Conservation (phyloP, 2,888 invertebrate species). For the Euphydryas editha region DNA sequence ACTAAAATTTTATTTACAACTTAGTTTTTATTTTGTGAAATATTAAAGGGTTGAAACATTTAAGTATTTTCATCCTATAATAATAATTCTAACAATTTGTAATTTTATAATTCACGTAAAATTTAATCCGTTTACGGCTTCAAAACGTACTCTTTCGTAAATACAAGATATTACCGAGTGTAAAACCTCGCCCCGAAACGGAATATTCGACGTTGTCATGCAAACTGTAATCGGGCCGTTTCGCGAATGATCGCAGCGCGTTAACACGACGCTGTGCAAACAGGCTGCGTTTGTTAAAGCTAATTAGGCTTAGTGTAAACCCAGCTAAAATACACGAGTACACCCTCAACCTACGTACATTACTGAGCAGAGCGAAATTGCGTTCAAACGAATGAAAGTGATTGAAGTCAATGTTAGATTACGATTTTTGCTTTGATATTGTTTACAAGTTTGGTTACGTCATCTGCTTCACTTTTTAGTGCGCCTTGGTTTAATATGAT, state of each 20-base stretch:
- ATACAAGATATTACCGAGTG: constrained; percentile 20
- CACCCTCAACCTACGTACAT: background rate
- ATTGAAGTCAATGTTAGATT: constrained; percentile 4
- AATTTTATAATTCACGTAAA: background rate
- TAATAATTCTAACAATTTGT: background rate
- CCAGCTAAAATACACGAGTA: constrained; percentile 41
- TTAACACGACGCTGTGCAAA: constrained; percentile 54
- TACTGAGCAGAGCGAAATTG: constrained; percentile 15
- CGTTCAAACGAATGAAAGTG: constrained; percentile 11
- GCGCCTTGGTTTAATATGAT: too few relatives aligned
- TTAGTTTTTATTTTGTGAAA: too few relatives aligned
- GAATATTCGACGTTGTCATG: constrained; percentile 32
- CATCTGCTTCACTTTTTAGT: too few relatives aligned
- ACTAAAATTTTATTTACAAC: too few relatives aligned
- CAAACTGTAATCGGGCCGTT: constrained; percentile 41
- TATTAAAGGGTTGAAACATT: background rate
- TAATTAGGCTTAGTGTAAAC: constrained; percentile 62
- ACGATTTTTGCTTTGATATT: background rate
- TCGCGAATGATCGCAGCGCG: constrained; percentile 56
- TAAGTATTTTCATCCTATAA: background rate
- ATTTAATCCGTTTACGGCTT: constrained; percentile 9
- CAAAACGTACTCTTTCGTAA: constrained; percentile 10
- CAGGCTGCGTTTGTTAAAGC: constrained; percentile 60
- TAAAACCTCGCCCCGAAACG: constrained; percentile 23
- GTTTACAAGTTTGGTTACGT: background rate